Conservation (phyloP, 2,888 invertebrate species). For the Amiota mariae region DNA sequence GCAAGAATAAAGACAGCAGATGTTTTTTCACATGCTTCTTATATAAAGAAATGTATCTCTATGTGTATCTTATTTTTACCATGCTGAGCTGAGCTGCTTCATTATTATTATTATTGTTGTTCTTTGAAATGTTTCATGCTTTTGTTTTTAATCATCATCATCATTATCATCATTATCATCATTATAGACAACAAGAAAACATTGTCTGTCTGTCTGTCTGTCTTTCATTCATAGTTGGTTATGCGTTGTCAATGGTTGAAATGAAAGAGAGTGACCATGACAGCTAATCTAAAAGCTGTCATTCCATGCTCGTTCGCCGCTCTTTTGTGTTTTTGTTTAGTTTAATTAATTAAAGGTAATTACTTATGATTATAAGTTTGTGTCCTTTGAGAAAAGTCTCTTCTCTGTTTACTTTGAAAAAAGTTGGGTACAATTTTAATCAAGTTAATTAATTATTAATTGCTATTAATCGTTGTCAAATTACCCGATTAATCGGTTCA, state of each 20-base stretch:
- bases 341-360: conserved; percentile 45
- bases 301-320: not conserved
- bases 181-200: not conserved
- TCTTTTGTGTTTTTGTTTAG: not conserved
- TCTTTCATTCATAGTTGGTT: no score
- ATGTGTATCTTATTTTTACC: not conserved
- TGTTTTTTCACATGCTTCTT: conserved; percentile 23
- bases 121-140: conserved; percentile 3
- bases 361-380: conserved; percentile 30
- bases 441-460: no score
- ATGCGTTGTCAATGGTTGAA: not conserved
- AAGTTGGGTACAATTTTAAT: no score
- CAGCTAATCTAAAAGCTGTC: conserved; percentile 12
- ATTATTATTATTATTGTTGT: no score
- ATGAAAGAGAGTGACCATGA: not conserved
- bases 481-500: no score
- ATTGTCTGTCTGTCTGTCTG: no score
- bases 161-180: not conserved
- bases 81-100: not conserved
- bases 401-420: no score
- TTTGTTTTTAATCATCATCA: conserved; percentile 12
- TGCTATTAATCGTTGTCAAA: no score
- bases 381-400: no score
- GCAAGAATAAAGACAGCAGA: conserved; percentile 40
- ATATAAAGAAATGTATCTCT: not conserved